These are phyloP conservation scores for Drosophila emarginata DNA, from an alignment of 2,888 invertebrate genomes.

Conservation along the genomic window DNA sequence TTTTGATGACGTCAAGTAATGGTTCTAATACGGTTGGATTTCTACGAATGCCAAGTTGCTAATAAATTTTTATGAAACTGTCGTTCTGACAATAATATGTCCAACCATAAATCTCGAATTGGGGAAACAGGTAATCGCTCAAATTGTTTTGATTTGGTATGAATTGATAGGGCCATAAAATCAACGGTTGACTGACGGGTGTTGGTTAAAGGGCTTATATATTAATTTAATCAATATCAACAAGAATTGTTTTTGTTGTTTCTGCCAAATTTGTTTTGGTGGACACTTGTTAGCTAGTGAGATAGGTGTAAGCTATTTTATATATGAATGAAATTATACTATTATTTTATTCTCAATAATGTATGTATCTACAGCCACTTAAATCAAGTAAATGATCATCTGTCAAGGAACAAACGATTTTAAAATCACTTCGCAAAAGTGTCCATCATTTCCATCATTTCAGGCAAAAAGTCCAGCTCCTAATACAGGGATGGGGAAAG, in stretches of 20 bases:
- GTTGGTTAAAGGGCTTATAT: slow-evolving; percentile 49
- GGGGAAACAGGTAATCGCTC: slow-evolving; percentile 67
- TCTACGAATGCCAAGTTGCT: background rate
- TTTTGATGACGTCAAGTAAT: background rate
- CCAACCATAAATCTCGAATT: slow-evolving; percentile 65
- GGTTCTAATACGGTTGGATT: background rate
- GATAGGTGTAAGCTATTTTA: background rate
- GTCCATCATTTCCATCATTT: slow-evolving; percentile 49
- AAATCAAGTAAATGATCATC: slow-evolving; percentile 79
- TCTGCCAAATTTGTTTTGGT: slow-evolving; percentile 21
- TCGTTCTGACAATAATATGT: background rate
- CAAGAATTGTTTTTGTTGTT: slow-evolving; percentile 59
- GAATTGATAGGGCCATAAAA: slow-evolving; percentile 62
- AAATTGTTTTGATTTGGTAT: slow-evolving; percentile 65
- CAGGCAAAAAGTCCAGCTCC: slow-evolving; percentile 31
- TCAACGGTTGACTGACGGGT: slow-evolving; percentile 17
- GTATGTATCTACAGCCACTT: slow-evolving; percentile 55
- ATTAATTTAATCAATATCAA: slow-evolving; percentile 73
- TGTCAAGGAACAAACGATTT: slow-evolving; percentile 79
- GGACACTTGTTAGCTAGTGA: background rate
- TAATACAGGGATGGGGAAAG: slow-evolving; percentile 25
- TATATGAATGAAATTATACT: background rate
- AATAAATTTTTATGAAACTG: slow-evolving; percentile 12
- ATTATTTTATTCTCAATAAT: slow-evolving; percentile 7
- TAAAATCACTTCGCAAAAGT: slow-evolving; percentile 71